phyloP scores from a whole-genome alignment of 2,113 vertebrate genomes.

The Pogonocichla stellata region DNA sequence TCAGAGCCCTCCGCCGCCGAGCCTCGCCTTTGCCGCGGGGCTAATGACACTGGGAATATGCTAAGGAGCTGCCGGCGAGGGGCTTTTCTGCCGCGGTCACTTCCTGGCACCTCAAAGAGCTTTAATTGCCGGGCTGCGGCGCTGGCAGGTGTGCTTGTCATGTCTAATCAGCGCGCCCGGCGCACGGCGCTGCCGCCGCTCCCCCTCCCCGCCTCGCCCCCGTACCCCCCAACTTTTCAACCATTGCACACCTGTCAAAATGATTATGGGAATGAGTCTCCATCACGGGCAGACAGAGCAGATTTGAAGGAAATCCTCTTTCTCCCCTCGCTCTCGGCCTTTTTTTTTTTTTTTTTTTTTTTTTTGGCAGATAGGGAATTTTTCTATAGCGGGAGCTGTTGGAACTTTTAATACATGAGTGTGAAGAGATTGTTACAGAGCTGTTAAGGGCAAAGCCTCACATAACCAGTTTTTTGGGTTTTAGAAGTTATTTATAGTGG shows the following conservation, averaged over 20 bases:
- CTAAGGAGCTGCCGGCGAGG: conserved; percentile 62
- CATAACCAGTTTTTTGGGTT: not conserved
- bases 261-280: conserved; percentile 90
- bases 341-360: not conserved
- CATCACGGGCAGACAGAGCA: conserved; percentile 75
- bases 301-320: conserved; percentile 79
- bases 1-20: conserved; percentile 63
- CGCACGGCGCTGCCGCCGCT: conserved; percentile 34
- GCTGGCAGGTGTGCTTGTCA: conserved; percentile 86
- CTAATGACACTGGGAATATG: conserved; percentile 74
- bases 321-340: conserved; percentile 62
- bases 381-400: not conserved
- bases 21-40: conserved; percentile 53
- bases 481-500: not conserved
- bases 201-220: not conserved
- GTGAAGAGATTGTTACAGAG: not conserved
- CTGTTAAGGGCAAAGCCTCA: not conserved
- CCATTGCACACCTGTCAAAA: conserved; percentile 87
- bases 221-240: conserved; percentile 64
- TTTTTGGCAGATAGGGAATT: not conserved
- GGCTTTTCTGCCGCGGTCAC: conserved; percentile 61
- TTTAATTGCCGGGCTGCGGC: conserved; percentile 75
- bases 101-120: conserved; percentile 69
- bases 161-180: conserved; percentile 75
- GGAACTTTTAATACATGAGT: not conserved